Conservation (phyloP, 2,888 invertebrate genomes). For the Entomobrya multifasciata region DNA sequence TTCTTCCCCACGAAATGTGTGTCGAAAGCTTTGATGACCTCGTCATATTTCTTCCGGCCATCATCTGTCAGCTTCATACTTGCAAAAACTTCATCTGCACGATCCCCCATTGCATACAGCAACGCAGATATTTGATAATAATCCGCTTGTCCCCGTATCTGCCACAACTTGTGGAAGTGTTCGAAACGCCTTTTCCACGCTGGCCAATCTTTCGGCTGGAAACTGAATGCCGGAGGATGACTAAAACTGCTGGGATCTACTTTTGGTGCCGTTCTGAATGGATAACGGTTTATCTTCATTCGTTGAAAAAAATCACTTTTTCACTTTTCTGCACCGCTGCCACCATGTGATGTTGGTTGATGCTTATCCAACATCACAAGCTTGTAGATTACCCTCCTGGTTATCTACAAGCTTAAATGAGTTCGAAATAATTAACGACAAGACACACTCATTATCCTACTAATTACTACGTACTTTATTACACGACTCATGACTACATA, state of each 20-base stretch:
- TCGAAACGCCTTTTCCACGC: conserved; percentile 72
- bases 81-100: conserved; percentile 70
- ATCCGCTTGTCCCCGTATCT: conserved; percentile 41
- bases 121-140: conserved; percentile 65
- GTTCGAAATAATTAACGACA: neutral
- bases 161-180: conserved; percentile 62
- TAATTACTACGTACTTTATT: neutral
- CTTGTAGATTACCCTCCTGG: neutral
- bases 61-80: conserved; percentile 52
- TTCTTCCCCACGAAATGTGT: conserved; percentile 66
- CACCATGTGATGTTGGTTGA: conserved; percentile 3
- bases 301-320: neutral
- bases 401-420: conserved; percentile 2
- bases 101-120: conserved; percentile 72
- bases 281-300: neutral
- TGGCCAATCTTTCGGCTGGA: conserved; percentile 63
- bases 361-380: neutral
- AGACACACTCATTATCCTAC: neutral
- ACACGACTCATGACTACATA: neutral
- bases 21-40: conserved; percentile 67
- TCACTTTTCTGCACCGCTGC: neutral
- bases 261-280: neutral
- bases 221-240: neutral
- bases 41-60: conserved; percentile 48
- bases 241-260: neutral